Base-by-base conservation (phyloP, 92 coral and sea anemone species). In the Heliopora coerulea region DNA sequence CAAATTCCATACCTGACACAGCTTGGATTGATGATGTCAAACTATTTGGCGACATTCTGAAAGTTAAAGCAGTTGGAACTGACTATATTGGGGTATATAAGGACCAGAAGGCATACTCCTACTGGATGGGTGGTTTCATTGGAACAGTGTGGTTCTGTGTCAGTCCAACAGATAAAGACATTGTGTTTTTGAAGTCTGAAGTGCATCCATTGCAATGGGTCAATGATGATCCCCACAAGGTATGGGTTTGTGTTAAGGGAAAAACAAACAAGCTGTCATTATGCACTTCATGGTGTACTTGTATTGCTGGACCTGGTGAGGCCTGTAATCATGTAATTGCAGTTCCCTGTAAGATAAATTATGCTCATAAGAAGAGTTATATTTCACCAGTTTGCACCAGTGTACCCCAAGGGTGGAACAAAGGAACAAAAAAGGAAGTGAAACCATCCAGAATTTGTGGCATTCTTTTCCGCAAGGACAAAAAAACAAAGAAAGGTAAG, bases 51-150 rank as follows among this genome's bases (percentile, higher is more conserved):
- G 24, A 24, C 63, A 72, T 72, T n/a, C 78, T 72, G 15, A 24
- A 65, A 46, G 44, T 30, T 40, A 79, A 66, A 79, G 61, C 67
- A 52, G 80, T 65, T 70, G 79, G 68, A 49, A 52, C 79, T 35
- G 83, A 79, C 26, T 79, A 79, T 67, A 68, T 77, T 31, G 82
- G 77, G 0, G 50, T 42, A 19, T 77, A 77, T 74, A 77, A 77
- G n/a, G n/a, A n/a, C n/a, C n/a, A n/a, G n/a, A n/a, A n/a, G n/a
- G n/a, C n/a, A n/a, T n/a, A n/a, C n/a, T n/a, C n/a, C n/a, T 4
- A 48, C 20, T 48, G 54, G 54, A 48, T 48, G 54, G 20, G 54
- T 48, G 54, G 54, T 15, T 48, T 48, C 54, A 0, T 48, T 48
- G 0, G 54, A 48, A 4, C 54, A 48, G 54, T 48, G 54, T 32